A percentile compares a stretch with the other conserved stretches of the same genome.
phyloP scores from a whole-genome alignment of 2,888 invertebrate genomes.

The Melanchra persicariae region DNA sequence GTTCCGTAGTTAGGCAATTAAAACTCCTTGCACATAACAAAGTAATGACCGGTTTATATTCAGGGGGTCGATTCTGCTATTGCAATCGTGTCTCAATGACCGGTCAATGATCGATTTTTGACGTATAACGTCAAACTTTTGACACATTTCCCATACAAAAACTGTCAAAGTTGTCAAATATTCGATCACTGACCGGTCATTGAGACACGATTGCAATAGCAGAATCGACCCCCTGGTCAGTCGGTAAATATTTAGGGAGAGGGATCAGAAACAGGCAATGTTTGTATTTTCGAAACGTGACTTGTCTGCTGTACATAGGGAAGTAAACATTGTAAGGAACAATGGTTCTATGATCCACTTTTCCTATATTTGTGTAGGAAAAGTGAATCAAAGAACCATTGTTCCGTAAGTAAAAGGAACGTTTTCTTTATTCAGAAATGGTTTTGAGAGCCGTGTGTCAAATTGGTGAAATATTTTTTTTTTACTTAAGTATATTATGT shows the following conservation, averaged over 20 bases:
- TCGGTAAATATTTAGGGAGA: conserved; percentile 54
- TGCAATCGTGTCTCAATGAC: no score
- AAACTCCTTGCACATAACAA: conserved; percentile 46
- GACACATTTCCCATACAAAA: no score
- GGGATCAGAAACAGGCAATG: conserved; percentile 42
- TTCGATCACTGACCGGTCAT: no score
- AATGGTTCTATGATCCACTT: conserved; percentile 38
- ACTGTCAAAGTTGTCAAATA: no score
- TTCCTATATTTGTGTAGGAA: no score
- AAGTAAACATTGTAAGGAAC: conserved; percentile 38
- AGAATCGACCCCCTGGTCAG: no score
- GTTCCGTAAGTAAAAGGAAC: conserved; percentile 23
- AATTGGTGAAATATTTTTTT: conserved; percentile 10
- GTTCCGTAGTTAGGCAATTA: conserved; percentile 49
- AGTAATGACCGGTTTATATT: conserved; percentile 57
- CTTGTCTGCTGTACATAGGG: conserved; percentile 29
- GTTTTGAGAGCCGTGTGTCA: conserved; percentile 1
- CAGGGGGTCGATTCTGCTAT: no score
- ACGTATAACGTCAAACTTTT: no score
- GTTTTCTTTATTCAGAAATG: conserved; percentile 13
- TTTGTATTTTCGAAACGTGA: conserved; percentile 50
- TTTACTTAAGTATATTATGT: neutral
- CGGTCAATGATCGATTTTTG: no score
- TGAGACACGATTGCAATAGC: no score
- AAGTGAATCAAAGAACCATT: no score